These are phyloP conservation scores for Tetrao urogallus DNA, from an alignment of 2,113 vertebrate species.

Conservation along the genomic window DNA sequence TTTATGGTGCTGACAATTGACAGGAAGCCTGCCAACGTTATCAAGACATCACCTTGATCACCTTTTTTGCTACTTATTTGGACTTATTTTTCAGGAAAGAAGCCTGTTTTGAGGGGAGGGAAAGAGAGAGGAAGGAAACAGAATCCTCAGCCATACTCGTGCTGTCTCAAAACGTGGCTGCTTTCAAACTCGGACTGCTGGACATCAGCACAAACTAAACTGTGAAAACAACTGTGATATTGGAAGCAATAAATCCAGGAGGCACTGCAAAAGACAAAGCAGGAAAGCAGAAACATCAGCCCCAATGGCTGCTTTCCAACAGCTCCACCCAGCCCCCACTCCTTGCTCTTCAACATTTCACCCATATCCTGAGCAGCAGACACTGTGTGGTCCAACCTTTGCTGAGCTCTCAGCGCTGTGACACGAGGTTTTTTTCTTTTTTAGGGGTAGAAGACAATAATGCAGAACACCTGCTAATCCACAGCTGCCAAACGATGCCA, in stretches of 20 bases:
- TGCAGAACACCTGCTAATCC: constrained; percentile 49
- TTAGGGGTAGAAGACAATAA: constrained; percentile 52
- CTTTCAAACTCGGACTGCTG: not conserved
- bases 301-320: constrained; percentile 15
- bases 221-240: not conserved
- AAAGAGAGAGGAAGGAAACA: not conserved
- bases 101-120: not conserved
- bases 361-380: not conserved
- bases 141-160: not conserved
- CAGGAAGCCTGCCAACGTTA: not conserved
- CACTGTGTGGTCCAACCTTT: constrained; percentile 35
- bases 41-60: not conserved
- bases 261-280: not conserved
- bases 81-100: not conserved
- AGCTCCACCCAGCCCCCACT: not conserved
- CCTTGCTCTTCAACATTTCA: not conserved
- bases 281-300: not conserved
- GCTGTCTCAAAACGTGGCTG: not conserved
- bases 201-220: not conserved
- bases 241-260: not conserved
- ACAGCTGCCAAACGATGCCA: constrained; percentile 35
- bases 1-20: not conserved
- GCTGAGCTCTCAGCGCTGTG: not conserved
- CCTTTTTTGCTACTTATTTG: not conserved
- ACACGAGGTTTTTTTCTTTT: constrained; percentile 38